Conservation (phyloP, 2,113 vertebrate genomes). For the Synchiropus splendidus region DNA sequence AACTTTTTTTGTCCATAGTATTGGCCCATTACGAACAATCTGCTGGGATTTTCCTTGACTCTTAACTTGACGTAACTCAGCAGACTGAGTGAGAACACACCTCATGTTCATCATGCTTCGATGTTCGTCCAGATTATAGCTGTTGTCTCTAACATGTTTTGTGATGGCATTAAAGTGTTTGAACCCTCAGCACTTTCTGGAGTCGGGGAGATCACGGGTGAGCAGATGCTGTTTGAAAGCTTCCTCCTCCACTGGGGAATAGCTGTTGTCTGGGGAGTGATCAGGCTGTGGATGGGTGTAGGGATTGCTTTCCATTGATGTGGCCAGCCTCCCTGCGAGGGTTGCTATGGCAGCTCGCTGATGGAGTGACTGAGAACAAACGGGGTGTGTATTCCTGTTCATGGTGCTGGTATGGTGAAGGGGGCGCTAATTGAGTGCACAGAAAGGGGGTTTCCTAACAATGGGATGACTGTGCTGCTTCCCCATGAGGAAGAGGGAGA, state of each 20-base stretch:
- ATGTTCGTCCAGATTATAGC: too few relatives aligned
- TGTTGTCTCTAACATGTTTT: too few relatives aligned
- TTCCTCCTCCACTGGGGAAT: constrained; percentile 1
- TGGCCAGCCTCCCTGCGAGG: constrained; percentile 32
- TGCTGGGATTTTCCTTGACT: too few relatives aligned
- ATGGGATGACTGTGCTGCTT: constrained; percentile 47
- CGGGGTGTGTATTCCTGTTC: constrained; percentile 44
- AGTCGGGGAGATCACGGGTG: background rate
- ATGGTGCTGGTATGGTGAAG: constrained; percentile 45
- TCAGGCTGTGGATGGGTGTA: constrained; percentile 30
- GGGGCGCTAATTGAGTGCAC: constrained; percentile 54
- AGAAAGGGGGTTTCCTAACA: constrained; percentile 37
- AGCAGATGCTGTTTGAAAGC: background rate
- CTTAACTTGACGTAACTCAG: too few relatives aligned
- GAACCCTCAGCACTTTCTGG: background rate
- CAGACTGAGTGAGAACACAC: too few relatives aligned
- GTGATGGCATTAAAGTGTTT: background rate
- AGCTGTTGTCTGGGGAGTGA: constrained; percentile 16
- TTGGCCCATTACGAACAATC: too few relatives aligned
- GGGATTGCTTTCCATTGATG: constrained; percentile 39
- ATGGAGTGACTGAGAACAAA: constrained; percentile 59
- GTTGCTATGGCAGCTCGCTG: constrained; percentile 56
- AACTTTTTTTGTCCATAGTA: too few relatives aligned
- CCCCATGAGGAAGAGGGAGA: constrained; percentile 11
- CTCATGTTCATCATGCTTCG: too few relatives aligned